Base-by-base conservation (phyloP, 2,113 vertebrate species). In the Sylvia atricapilla region DNA sequence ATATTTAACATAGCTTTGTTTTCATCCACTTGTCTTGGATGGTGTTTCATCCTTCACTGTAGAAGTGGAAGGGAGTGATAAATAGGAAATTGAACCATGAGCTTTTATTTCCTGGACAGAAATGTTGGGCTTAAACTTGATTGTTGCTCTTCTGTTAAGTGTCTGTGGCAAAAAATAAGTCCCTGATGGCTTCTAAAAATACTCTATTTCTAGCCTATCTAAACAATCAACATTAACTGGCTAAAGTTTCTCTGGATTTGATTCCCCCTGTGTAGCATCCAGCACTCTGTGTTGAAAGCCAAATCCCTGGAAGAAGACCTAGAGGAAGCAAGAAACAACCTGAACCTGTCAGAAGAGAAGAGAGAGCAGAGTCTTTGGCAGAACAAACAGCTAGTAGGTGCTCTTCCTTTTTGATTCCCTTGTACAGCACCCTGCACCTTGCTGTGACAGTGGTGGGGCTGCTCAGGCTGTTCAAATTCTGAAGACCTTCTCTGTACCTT, bases 221-320 rank as follows among this genome's bases (percentile, higher is more conserved):
- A 58, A 83, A 83, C 53, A 84, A 74, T 31, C 46, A 88, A 0
- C 10, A 31, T 60, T 25, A 85, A 50, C 27, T 70, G 10, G 5
- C 70, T 91, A 12, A 84, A 75, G 31, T 84, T 93, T 88, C 52
- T 35, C n/a, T 92, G 84, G 28, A 28, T 81, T 92, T 88, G 11
- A 43, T 68, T 76, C 28, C 9, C n/a, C 39, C 16, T 20, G 6
- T 13, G 9, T 96, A 99, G 99, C 60, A 98, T 97, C 84, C 98
- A 98, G 89, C 98, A 99, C 90, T 97, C 98, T 52, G 93, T 98
- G 33, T 96, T 96, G 95, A 98, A 98, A 94, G 98, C 97, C 93
- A 98, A 98, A 94, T 97, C 98, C 49, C 94, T 99, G 86, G 98
- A 99, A 91, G 98, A 99, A 52, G 99, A 99, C 53, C 97, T 99